phyloP scores from a whole-genome alignment of 2,888 invertebrate genomes.

The Theretra japonica region DNA sequence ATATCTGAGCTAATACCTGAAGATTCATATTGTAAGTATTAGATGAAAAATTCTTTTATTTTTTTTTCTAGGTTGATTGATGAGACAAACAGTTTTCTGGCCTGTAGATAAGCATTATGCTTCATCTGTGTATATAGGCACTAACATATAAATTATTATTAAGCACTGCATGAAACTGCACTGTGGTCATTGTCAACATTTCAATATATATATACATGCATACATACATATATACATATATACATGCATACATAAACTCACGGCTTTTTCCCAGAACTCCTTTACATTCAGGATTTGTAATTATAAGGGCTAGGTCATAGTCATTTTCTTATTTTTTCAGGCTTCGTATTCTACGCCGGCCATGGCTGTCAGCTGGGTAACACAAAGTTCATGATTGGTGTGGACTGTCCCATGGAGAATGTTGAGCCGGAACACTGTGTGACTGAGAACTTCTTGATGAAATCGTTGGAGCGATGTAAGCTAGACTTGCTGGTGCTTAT shows the following conservation, averaged over 20 bases:
- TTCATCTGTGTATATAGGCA: too few species aligned
- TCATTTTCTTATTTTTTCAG: constrained; percentile 54
- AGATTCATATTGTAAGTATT: constrained; percentile 76
- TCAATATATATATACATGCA: too few species aligned
- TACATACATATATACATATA: too few species aligned
- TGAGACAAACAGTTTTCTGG: neutral
- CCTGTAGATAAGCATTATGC: too few species aligned
- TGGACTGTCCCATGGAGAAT: constrained; percentile 74
- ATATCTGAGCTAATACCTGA: constrained; percentile 63
- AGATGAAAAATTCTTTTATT: neutral
- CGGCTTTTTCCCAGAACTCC: too few species aligned
- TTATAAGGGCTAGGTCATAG: too few species aligned
- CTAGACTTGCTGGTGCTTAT: constrained; percentile 79
- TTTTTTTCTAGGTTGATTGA: too few species aligned
- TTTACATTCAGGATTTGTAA: too few species aligned
- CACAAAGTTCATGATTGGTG: constrained; percentile 79
- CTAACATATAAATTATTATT: too few species aligned
- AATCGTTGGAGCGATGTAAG: constrained; percentile 68
- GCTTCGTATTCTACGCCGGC: constrained; percentile 83
- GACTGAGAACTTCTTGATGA: constrained; percentile 77
- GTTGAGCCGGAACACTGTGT: constrained; percentile 70
- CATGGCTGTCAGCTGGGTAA: constrained; percentile 82
- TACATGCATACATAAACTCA: too few species aligned
- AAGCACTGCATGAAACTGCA: neutral
- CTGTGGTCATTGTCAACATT: too few species aligned